Conservation (phyloP, 2,888 invertebrate genomes). For the Ariolimax columbianus region DNA sequence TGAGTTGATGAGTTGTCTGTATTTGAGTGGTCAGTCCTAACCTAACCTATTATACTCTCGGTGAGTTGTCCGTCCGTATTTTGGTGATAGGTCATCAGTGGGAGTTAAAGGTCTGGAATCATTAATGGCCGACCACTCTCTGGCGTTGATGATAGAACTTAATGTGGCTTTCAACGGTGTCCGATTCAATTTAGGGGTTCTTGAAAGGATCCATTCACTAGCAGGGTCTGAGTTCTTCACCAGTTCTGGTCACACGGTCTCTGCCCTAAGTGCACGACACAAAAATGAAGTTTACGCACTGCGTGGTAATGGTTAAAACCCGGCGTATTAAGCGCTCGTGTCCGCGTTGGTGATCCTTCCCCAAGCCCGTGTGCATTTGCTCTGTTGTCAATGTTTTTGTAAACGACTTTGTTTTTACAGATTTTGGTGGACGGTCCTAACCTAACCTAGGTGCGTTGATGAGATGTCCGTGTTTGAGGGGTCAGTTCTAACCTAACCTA, state of each 20-base stretch:
- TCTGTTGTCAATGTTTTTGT: too few relatives aligned
- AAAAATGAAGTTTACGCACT: background rate
- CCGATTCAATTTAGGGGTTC: background rate
- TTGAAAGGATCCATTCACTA: constrained; percentile 7
- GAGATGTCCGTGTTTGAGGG: too few relatives aligned
- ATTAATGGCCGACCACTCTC: background rate
- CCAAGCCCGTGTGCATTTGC: too few relatives aligned
- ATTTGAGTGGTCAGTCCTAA: too few relatives aligned
- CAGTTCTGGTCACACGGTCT: background rate
- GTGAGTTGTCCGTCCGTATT: background rate
- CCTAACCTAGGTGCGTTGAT: too few relatives aligned
- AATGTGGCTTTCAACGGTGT: background rate
- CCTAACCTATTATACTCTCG: too few relatives aligned
- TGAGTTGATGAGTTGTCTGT: too few relatives aligned
- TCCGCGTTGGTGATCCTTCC: too few relatives aligned
- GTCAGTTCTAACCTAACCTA: too few relatives aligned
- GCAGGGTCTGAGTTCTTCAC: background rate
- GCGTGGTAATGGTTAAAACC: background rate
- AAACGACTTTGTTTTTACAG: too few relatives aligned
- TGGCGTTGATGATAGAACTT: background rate
- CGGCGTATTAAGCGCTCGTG: too few relatives aligned
- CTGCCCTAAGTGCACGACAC: background rate
- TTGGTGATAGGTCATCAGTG: background rate
- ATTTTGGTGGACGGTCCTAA: too few relatives aligned
- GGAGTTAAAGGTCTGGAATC: background rate